phyloP scores from a whole-genome alignment of 2,888 invertebrate species.

The Aspidiotus rigidus region DNA sequence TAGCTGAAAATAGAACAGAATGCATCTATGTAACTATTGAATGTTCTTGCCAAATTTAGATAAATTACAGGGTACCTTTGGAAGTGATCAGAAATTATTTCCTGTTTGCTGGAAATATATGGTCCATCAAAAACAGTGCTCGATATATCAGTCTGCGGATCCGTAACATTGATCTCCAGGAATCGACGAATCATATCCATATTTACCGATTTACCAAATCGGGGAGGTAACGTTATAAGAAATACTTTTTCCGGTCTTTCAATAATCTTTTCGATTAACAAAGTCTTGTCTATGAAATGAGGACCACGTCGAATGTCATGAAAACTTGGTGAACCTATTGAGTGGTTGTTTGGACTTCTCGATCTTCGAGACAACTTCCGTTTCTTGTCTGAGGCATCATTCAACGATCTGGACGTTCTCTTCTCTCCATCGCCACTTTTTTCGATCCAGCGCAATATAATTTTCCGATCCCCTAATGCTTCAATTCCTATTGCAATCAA shows the following conservation, averaged over 20 bases:
- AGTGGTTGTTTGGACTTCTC: not conserved
- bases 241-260: not conserved
- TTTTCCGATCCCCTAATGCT: too few relatives aligned
- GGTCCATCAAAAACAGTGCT: not conserved
- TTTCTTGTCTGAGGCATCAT: too few relatives aligned
- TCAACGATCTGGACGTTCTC: too few relatives aligned
- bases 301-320: not conserved
- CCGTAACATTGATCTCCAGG: not conserved
- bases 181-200: not conserved
- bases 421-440: too few relatives aligned
- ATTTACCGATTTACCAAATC: not conserved
- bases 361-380: not conserved
- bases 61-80: not conserved
- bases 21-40: not conserved
- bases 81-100: not conserved
- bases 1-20: too few relatives aligned
- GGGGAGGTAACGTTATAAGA: not conserved
- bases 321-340: conserved; percentile 1
- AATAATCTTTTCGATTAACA: not conserved
- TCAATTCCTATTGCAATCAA: too few relatives aligned
- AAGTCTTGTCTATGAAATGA: conserved; percentile 2
- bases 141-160: not conserved
- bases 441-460: too few relatives aligned
- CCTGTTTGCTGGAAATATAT: not conserved
- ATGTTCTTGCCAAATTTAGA: not conserved